Evolutionary conservation across 2,888 invertebrate species (phyloP), one percentile per base, ranked within the genome.

Genomic region (Trissolcus japonicus): DNA sequence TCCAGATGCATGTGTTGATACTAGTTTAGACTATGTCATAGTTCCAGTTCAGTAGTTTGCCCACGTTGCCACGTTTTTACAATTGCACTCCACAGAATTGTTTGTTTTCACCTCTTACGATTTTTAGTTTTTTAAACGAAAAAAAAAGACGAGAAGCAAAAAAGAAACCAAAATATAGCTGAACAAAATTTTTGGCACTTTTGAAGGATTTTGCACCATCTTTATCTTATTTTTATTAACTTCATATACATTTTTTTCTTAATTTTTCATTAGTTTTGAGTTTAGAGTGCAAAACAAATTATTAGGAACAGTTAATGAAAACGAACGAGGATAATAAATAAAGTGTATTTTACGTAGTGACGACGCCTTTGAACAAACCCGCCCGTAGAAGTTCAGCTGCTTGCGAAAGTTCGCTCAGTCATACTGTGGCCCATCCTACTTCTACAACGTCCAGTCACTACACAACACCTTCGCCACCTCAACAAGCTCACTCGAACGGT

Each of bases 401-500:
- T 55, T 87, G 86, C 60, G 87, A 88, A 79, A 87, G 86, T 82
- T 83, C 85, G 71, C 81, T 86, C 60, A 81, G 82, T 78, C 86
- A 85, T 72, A 85, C 82, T 72, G 82, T 80, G 75, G 84, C 83
- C 78, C 86, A 86, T 81, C 86, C 86, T 56, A 84, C 85, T 61
- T 88, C 88, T 46, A 87, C 88, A 61, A 88, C 88, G 59, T 89
- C 88, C 56, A 89, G 88, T 83, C 88, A 90, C 81, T 90, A 89
- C 80, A 89, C 89, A 69, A 89, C 90, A 71, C 89, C 87, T 79
- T 90, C 87, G 81, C 90, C 89, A 69, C 90, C 90, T 75, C 88
- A 87, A 79, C 86, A 87, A 80, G 83, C 85, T 65, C 85, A 86
- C 69, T 83, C 87, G 71, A 86, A 88, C 73, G 87, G 88, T 86